Evolutionary conservation across 2,113 vertebrate species (phyloP), one percentile per base, ranked within the genome.

Genomic region (Xiphorhynchus elegans): DNA sequence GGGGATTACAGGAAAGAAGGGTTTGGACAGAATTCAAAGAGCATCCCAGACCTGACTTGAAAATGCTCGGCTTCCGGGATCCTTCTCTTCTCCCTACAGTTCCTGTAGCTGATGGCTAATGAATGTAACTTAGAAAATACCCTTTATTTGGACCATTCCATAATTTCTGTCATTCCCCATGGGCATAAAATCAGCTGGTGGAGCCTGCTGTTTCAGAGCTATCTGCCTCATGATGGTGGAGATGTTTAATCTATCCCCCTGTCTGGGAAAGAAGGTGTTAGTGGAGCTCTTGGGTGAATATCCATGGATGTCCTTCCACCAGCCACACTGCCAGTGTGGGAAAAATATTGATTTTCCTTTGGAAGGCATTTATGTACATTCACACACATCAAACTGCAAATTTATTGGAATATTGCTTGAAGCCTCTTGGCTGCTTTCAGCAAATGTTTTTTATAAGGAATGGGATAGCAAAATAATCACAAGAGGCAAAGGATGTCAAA

Each of bases 21-120:
- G 14, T 31, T 69, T 47, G 31, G 87, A 70, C 9, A 62, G 26
- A 91, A 78, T 29, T 14, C 46, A 15, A 73, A 70, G n/a, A 74
- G 19, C 29, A 33, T 39, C 11, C 56, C 76, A 95, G 55, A 31
- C 39, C 5, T 15, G 24, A 44, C 50, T 73, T 59, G 19, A 21
- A 90, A 58, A 63, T 14, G 9, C 5, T 80, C 26, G 14, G 50
- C 8, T 78, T 84, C 37, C 28, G 29, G 31, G 25, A 62, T 77
- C 55, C 37, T 72, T 69, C 37, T 82, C 49, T 58, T 63, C 31
- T 25, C 44, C 7, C 31, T 74, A 6, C 24, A 46, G 24, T 53
- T 69, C 0, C 40, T 15, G 0, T 2, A 6, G 26, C 3, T n/a
- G 62, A 35, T 7, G 66, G 67, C 24, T 68, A 44, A 70, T 18